Percentiles rank a stretch among this genome's conserved stretches.
phyloP scores from a whole-genome alignment of 2,888 invertebrate genomes.

The Hypercompe scribonia region DNA sequence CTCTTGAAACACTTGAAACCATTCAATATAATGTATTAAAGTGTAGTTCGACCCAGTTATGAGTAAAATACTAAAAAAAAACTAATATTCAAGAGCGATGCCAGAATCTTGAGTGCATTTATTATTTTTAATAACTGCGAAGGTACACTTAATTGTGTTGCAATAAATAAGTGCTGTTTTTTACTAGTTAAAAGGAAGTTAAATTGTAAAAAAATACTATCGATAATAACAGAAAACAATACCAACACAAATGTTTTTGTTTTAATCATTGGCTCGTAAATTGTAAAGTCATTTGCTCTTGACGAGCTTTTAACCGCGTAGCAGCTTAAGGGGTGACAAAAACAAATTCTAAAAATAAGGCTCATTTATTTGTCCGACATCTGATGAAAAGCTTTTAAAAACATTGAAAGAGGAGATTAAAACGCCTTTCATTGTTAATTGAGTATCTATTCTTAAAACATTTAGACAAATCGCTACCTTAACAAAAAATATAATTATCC shows the following conservation, averaged over 20 bases:
- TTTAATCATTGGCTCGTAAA: slow-evolving; percentile 1
- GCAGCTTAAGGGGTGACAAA: neutral
- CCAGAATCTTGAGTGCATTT: neutral
- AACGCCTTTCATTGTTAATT: slow-evolving; percentile 8
- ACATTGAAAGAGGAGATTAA: neutral
- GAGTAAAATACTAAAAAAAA: neutral
- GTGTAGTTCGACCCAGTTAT: neutral
- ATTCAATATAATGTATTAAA: neutral
- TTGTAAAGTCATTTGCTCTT: slow-evolving; percentile 10
- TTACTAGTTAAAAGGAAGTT: neutral
- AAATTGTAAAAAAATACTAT: too few species aligned
- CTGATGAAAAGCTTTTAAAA: slow-evolving; percentile 4
- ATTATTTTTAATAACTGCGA: neutral
- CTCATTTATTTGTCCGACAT: neutral
- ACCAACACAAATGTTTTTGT: neutral
- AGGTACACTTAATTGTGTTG: neutral
- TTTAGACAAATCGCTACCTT: neutral
- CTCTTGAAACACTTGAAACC: too few species aligned
- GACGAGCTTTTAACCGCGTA: slow-evolving; percentile 14
- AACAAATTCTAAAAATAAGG: slow-evolving; percentile 11
- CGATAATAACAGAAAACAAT: neutral
- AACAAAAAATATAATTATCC: neutral
- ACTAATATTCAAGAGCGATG: neutral
- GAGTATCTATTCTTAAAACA: neutral
- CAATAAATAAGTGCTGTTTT: neutral